Evolutionary conservation across 1,140 invertebrate species (phyloP).

Genomic region (Hypothenemus hampei): DNA sequence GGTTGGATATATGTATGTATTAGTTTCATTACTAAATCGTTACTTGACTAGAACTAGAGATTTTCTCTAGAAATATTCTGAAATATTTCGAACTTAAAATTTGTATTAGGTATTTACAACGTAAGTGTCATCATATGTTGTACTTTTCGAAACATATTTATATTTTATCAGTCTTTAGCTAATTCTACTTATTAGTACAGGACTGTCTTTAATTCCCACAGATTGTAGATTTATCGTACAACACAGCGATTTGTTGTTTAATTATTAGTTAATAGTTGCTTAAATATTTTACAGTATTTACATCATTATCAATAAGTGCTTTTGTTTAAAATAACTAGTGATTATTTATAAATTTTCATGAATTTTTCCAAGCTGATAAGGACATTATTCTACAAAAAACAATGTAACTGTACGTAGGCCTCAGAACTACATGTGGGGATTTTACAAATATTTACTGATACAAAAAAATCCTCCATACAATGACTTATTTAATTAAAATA

Average conservation of each 20-base stretch:
- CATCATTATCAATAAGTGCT: neutral
- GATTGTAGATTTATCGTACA: slow-evolving; percentile 21
- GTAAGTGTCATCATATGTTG: too few species aligned
- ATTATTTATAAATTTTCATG: neutral
- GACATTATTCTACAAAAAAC: neutral
- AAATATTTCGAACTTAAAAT: too few species aligned
- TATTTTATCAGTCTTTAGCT: slow-evolving; percentile 12
- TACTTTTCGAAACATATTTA: neutral
- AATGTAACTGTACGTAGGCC: slow-evolving; percentile 13
- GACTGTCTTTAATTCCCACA: neutral
- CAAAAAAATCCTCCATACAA: too few species aligned
- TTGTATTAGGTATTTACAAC: too few species aligned
- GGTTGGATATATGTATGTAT: too few species aligned
- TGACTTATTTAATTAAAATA: too few species aligned
- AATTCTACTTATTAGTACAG: slow-evolving; percentile 3
- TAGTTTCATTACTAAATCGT: too few species aligned
- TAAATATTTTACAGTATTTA: neutral
- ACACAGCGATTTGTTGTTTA: slow-evolving; percentile 15
- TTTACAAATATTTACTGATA: too few species aligned
- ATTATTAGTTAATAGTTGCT: neutral
- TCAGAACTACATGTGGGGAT: slow-evolving; percentile 30
- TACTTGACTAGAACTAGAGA: too few species aligned
- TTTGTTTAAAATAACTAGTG: neutral
- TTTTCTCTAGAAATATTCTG: too few species aligned
- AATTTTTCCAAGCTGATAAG: neutral